phyloP scores from a whole-genome alignment of 2,888 invertebrate species.

The Cyaniris semiargus region DNA sequence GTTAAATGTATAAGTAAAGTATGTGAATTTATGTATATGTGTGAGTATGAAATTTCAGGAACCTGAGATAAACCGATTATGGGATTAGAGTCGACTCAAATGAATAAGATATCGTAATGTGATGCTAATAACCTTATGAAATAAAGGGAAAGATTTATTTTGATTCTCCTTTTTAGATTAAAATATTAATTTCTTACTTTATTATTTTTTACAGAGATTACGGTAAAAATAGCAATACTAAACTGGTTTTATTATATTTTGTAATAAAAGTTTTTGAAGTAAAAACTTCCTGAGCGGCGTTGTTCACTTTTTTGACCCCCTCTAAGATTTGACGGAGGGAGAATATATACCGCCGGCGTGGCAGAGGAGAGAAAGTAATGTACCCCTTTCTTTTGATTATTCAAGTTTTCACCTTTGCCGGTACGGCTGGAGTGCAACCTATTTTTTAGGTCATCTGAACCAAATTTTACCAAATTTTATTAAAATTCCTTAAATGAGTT shows the following conservation, averaged over 20 bases:
- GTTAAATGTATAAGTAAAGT: no score
- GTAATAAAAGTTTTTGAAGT: not conserved
- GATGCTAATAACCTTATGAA: not conserved
- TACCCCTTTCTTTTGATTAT: no score
- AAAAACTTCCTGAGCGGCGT: not conserved
- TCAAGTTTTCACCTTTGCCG: no score
- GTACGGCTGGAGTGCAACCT: no score
- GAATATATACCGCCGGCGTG: no score
- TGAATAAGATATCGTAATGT: slow-evolving; percentile 14
- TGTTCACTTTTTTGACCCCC: not conserved
- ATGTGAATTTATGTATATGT: not conserved
- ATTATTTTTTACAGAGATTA: not conserved
- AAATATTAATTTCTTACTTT: not conserved
- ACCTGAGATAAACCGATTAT: slow-evolving; percentile 5
- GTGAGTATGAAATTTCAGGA: not conserved
- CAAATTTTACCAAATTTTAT: no score
- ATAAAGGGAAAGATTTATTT: not conserved
- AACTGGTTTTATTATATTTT: not conserved
- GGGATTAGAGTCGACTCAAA: not conserved
- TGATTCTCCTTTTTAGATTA: not conserved
- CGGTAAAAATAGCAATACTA: not conserved
- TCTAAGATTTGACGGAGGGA: no score
- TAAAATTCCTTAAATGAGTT: no score
- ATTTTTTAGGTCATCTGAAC: no score
- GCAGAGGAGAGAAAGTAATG: no score